Evolutionary conservation across 1,140 invertebrate genomes (phyloP), one percentile per base, ranked within the genome.

Genomic region (Eurosta solidaginis): DNA sequence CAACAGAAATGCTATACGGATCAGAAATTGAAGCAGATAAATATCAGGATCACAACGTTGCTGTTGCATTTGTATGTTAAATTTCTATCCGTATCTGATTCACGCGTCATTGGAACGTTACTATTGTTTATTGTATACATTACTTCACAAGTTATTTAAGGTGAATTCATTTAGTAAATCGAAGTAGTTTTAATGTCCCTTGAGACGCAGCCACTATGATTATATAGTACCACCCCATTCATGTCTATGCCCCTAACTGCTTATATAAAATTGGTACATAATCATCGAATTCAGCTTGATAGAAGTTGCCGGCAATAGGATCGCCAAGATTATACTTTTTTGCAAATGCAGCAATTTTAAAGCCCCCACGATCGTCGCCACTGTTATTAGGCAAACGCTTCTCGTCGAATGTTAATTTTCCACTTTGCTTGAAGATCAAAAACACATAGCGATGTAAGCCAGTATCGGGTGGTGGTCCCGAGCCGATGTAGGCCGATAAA

Each of bases 381-480:
- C 92, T 93, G 49, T 89, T 92, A 88, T 87, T 96, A 92, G 86
- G 80, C 78, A 87, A 80, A 33, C 79, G 76, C 74, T 82, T 81
- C 78, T 87, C 87, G 47, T 86, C 83, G 25, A 86, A 88, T 10
- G 78, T 78, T 3, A 88, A 73, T 45, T 85, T 82, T 52, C 81
- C 78, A 6, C 74, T 80, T 78, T 98, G 97, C 85, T 96, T 94
- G 88, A 93, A 98, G 0, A 97, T 84, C 17, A 98, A 83, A 81
- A 96, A 97, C 0, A 98, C 92, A 84, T 98, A 98, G 63, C 97
- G 92, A 89, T 98, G 97, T 36, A 97, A 90, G 75, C 93, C 94
- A 33, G 95, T 96, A 52, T 90, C 93, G 81, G 93, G 87, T 12
- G 96, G 96, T 0, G 96, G 96, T 22, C 95, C 96, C 20, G 96